Evolutionary conservation across 1,140 invertebrate species (phyloP), one percentile per base, ranked within the genome.

Genomic region (Drosophila cardini): DNA sequence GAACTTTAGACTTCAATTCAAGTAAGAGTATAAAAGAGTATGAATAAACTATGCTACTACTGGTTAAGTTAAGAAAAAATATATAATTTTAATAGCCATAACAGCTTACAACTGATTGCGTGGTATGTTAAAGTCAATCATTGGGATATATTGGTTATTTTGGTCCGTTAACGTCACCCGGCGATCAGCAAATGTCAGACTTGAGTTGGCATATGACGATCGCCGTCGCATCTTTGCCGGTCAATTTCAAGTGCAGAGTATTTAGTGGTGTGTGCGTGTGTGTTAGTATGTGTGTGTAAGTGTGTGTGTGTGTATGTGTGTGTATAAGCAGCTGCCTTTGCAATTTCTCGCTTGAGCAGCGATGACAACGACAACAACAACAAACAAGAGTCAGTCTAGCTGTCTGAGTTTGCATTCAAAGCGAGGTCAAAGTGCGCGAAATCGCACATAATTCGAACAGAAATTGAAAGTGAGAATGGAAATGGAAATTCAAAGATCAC

Each of bases 301-400:
- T 58, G 45, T 60, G 32, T 60, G 38, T 46, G 55, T 52, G 36
- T 52, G 36, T 60, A 21, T 60, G 46, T 60, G 45, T 21, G 56
- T 48, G 62, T 73, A 10, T 58, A 18, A 73, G 56, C 81, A 77
- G 81, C 77, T 80, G 81, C 78, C 42, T 78, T 63, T 70, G 79
- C 83, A 86, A 86, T 86, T 86, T 86, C 79, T 68, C 83, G 83
- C 57, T 83, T 87, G 76, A 83, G 38, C 65, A 72, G 65, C 74
- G 63, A 71, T 76, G 56, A 72, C 72, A 78, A 76, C 67, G 40
- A 40, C 68, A 15, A 68, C 65, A 61, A 52, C 55, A 21, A 3
- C 21, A 58, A 58, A 61, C 58, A 52, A 32, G 18, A 21, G 48
- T 50, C 26, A 21, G 34, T 13, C 53, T 21, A 34, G 21, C 62